Conservation (phyloP, 2,888 invertebrate species). For the Clostera curtula region DNA sequence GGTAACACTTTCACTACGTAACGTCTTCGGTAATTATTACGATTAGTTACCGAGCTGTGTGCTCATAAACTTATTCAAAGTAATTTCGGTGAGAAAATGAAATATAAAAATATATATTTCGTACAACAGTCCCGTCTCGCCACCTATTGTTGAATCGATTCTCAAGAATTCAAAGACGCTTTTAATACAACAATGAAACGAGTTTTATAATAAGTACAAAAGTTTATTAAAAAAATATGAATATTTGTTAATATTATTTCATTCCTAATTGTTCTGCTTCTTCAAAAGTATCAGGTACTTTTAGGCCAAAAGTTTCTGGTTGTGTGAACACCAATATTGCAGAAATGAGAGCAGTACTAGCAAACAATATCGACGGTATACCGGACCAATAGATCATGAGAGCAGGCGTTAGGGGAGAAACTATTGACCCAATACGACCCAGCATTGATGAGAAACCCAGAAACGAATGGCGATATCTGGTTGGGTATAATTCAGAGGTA, state of each 20-base stretch:
- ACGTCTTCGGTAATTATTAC: conserved; percentile 47
- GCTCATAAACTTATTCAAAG: conserved; percentile 36
- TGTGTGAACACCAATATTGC: conserved; percentile 52
- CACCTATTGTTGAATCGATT: too few species aligned
- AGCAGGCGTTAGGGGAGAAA: conserved; percentile 81
- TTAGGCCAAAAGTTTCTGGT: conserved; percentile 55
- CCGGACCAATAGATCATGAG: conserved; percentile 69
- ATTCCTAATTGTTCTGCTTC: conserved; percentile 55
- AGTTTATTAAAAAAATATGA: too few species aligned
- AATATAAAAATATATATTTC: too few species aligned
- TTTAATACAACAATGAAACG: too few species aligned
- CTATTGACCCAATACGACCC: conserved; percentile 80
- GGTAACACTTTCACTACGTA: conserved; percentile 62
- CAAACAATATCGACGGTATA: conserved; percentile 59
- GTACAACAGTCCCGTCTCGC: too few species aligned
- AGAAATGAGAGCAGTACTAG: conserved; percentile 46
- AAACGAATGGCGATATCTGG: conserved; percentile 79
- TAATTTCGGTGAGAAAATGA: conserved; percentile 10
- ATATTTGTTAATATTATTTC: conserved; percentile 1
- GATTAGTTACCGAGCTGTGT: conserved; percentile 23
- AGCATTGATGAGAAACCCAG: conserved; percentile 82
- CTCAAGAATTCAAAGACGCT: too few species aligned
- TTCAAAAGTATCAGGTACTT: conserved; percentile 62
- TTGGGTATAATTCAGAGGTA: conserved; percentile 84
- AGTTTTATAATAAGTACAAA: too few species aligned